These are phyloP conservation scores for Mechanitis messenoides DNA, from an alignment of 2,888 invertebrate genomes.

Conservation along the genomic window DNA sequence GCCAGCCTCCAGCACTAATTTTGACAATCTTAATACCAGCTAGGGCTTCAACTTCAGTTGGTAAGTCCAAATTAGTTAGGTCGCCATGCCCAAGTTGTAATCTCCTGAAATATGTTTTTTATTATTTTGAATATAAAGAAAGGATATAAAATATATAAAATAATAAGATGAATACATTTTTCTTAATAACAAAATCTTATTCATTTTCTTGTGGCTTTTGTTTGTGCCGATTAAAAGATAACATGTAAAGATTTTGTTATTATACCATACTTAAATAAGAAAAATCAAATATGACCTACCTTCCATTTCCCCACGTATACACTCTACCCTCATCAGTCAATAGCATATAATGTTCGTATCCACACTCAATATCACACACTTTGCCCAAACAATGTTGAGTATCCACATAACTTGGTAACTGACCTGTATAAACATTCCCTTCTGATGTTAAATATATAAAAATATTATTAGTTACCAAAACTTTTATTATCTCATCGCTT, in stretches of 20 bases:
- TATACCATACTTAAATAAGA: too few relatives aligned
- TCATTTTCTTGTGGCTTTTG: too few relatives aligned
- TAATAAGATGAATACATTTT: background rate
- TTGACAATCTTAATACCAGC: conserved; percentile 83
- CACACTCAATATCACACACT: conserved; percentile 82
- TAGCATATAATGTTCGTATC: conserved; percentile 87
- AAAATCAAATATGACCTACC: conserved; percentile 65
- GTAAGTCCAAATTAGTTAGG: conserved; percentile 78
- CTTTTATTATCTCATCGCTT: conserved; percentile 42
- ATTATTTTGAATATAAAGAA: conserved; percentile 3
- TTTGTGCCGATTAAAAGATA: too few relatives aligned
- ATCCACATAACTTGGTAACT: conserved; percentile 78
- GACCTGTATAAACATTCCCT: conserved; percentile 69
- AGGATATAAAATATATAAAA: background rate
- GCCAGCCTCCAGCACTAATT: conserved; percentile 92
- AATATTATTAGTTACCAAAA: conserved; percentile 40
- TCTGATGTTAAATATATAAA: conserved; percentile 48
- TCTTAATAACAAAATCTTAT: too few relatives aligned
- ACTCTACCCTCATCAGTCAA: conserved; percentile 83
- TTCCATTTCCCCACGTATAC: conserved; percentile 89
- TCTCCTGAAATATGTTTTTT: conserved; percentile 75
- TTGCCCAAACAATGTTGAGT: conserved; percentile 69
- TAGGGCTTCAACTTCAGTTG: conserved; percentile 82
- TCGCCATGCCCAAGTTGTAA: conserved; percentile 91
- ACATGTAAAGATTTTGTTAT: too few relatives aligned